These are phyloP conservation scores for Lithophane semibrunnea DNA, from an alignment of 2,888 invertebrate species.

Conservation along the genomic window DNA sequence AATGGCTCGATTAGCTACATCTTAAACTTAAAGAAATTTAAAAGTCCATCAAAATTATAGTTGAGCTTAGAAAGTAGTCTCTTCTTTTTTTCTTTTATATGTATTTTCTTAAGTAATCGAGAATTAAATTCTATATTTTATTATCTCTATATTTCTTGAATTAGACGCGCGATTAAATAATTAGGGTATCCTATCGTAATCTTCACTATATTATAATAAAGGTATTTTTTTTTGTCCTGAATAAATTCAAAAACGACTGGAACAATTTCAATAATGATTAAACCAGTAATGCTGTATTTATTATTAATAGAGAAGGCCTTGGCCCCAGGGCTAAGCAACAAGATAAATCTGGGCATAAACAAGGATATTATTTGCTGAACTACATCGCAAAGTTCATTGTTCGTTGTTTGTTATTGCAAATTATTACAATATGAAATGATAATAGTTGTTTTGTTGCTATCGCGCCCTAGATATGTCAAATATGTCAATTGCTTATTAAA, in stretches of 20 bases:
- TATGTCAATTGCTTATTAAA: slow-evolving; percentile 6
- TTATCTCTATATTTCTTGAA: no score
- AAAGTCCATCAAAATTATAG: no score
- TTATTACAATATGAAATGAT: slow-evolving; percentile 15
- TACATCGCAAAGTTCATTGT: slow-evolving; percentile 23
- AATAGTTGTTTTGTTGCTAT: slow-evolving; percentile 25
- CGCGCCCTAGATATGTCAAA: slow-evolving; percentile 24
- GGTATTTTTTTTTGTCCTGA: no score
- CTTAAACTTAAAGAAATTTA: no score
- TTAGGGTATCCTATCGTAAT: not conserved
- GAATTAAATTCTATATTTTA: no score
- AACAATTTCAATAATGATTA: no score
- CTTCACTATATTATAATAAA: no score
- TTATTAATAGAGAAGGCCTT: not conserved
- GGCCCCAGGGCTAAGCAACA: not conserved
- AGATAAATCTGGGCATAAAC: not conserved
- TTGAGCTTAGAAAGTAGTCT: not conserved
- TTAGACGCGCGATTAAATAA: not conserved
- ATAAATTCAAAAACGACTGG: no score
- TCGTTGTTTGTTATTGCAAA: slow-evolving; percentile 20
- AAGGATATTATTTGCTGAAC: slow-evolving; percentile 5
- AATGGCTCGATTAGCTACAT: not conserved
- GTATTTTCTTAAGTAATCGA: no score
- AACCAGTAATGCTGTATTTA: no score
- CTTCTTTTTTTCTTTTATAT: no score